Evolutionary conservation across 2,113 vertebrate species (phyloP), one percentile per base, ranked within the genome.

Genomic region (Rhinoptilus africanus): DNA sequence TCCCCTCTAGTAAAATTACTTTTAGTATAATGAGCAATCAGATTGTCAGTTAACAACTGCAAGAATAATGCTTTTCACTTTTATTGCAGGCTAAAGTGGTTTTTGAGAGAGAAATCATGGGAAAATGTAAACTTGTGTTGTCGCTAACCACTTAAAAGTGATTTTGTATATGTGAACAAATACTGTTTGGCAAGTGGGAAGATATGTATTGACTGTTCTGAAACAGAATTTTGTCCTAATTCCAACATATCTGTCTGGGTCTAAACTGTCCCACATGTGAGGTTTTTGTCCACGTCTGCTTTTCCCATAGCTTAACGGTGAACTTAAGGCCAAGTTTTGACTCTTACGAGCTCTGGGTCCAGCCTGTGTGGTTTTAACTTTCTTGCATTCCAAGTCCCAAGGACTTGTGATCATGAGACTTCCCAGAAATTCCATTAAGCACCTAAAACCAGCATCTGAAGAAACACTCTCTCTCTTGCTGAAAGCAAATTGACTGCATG

Each of bases 231-330:
- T 89, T 95, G 91, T 82, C 45, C 83, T 32, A 39, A 23, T 96
- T 95, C 74, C 80, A 94, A 4, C 2, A 2, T 93, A 91, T 43
- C 67, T 85, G 71, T 86, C 89, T 95, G 74, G 41, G 69, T 81
- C 66, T 97, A 76, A 95, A 89, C 76, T 89, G 62, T 93, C 81
- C 87, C 84, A 81, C 87, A 79, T 96, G 89, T 87, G 84, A 92
- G 72, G 28, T 48, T 80, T 93, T 96, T 82, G 35, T 60, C 62
- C 30, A 26, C 69, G 73, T 53, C 53, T 93, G 51, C 73, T 89
- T 93, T 96, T 94, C 60, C 76, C 73, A 28, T 88, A 91, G 43
- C 59, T 91, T 77, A 91, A 83, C 41, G 85, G 32, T 81, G n/a
- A 92, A 90, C 2, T 77, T 75, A 35, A 88, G 74, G 80, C 83